Percentiles rank a stretch among this genome's conserved stretches.
These are phyloP conservation scores for Nasua narica DNA, from an alignment of 2,797 vertebrate species.

Conservation along the genomic window DNA sequence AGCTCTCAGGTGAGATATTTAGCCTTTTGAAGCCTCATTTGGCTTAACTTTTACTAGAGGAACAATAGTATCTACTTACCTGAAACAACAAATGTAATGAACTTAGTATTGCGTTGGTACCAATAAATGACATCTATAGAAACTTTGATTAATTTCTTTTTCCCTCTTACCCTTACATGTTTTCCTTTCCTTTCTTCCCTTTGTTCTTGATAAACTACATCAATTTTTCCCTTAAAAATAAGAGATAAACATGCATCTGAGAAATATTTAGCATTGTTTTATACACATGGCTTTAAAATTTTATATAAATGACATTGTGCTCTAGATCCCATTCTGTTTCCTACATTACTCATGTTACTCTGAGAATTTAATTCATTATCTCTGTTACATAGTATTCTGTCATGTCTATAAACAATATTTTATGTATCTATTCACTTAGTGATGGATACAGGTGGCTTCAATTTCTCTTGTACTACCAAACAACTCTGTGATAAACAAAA, in stretches of 20 bases:
- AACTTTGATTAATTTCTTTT: not conserved
- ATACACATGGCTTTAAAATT: not conserved
- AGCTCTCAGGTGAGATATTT: not conserved
- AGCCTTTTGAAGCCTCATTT: not conserved
- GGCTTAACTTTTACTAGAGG: not conserved
- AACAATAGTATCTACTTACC: not conserved
- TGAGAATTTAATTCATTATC: not conserved
- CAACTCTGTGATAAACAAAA: not conserved
- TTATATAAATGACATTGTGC: not conserved
- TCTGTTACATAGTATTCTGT: not conserved
- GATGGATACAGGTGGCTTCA: not conserved
- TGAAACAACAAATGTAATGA: not conserved
- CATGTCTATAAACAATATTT: not conserved
- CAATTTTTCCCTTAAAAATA: not conserved
- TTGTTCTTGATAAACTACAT: not conserved
- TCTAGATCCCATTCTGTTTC: constrained; percentile 1
- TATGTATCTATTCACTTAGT: not conserved
- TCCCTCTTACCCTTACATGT: not conserved
- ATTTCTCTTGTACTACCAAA: not conserved
- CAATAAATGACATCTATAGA: not conserved
- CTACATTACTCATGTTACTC: not conserved
- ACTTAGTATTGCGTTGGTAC: not conserved
- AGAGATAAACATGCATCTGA: not conserved
- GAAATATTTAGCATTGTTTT: not conserved
- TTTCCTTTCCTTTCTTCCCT: not conserved